Conservation (phyloP, 2,113 vertebrate species). For the Pteropus alecto region DNA sequence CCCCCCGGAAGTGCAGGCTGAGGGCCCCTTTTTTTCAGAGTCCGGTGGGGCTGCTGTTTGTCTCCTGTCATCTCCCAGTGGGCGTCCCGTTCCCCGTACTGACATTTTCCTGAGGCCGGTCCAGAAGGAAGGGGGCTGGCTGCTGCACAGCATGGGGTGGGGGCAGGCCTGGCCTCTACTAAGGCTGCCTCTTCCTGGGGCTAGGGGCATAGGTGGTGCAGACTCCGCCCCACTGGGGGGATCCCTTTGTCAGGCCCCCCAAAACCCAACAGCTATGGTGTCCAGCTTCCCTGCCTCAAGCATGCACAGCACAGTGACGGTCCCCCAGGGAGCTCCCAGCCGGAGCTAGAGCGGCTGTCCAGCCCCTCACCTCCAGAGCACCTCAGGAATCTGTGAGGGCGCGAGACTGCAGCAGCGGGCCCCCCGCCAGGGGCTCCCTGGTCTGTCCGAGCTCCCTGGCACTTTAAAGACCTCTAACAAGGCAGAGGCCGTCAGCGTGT, state of each 20-base stretch:
- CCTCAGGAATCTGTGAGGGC: accelerated
- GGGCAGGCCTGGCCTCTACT: neutral
- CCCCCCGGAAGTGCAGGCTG: accelerated
- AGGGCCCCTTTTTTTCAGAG: neutral
- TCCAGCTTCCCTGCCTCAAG: neutral
- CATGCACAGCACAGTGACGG: accelerated
- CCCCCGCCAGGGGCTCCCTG: accelerated
- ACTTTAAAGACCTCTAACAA: accelerated
- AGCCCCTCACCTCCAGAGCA: accelerated
- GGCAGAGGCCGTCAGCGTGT: accelerated
- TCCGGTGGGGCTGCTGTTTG: neutral
- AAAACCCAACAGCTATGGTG: neutral
- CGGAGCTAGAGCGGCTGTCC: accelerated
- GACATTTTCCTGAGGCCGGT: slow-evolving; percentile 70
- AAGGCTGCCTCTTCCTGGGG: neutral
- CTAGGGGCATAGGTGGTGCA: neutral
- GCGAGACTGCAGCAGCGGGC: neutral
- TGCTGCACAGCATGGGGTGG: slow-evolving; percentile 8
- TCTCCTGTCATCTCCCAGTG: slow-evolving; percentile 37
- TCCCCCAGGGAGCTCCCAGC: accelerated
- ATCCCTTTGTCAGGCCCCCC: neutral
- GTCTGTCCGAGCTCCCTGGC: neutral
- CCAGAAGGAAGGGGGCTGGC: slow-evolving; percentile 71
- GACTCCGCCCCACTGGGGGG: neutral
- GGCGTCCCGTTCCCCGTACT: slow-evolving; percentile 61